These are phyloP conservation scores for Cryptoprocta ferox DNA, from an alignment of 2,797 vertebrate species.

Conservation along the genomic window DNA sequence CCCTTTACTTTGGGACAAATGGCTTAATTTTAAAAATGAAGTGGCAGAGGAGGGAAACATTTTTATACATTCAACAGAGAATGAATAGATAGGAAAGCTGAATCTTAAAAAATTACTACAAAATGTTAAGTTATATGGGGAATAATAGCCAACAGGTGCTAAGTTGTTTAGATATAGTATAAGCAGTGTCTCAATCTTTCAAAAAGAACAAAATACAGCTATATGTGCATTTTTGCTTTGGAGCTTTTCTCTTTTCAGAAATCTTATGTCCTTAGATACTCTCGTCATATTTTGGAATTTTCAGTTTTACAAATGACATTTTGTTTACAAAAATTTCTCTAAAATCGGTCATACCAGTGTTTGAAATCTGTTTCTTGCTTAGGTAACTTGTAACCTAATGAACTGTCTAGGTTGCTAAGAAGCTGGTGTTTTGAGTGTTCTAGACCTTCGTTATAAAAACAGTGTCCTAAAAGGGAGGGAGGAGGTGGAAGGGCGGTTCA, in stretches of 20 bases:
- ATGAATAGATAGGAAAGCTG: slow-evolving; percentile 61
- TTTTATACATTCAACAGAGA: slow-evolving; percentile 29
- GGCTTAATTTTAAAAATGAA: slow-evolving; percentile 61
- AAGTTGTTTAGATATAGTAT: slow-evolving; percentile 45
- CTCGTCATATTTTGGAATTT: slow-evolving; percentile 54
- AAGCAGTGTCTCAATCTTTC: slow-evolving; percentile 36
- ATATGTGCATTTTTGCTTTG: slow-evolving; percentile 14
- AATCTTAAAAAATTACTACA: slow-evolving; percentile 39
- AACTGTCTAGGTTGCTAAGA: slow-evolving; percentile 55
- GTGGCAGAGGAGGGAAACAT: background rate
- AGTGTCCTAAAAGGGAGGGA: slow-evolving; percentile 35
- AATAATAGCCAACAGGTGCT: slow-evolving; percentile 69
- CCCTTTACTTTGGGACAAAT: slow-evolving; percentile 70
- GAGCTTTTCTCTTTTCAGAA: slow-evolving; percentile 20
- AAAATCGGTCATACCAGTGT: slow-evolving; percentile 49
- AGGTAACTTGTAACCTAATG: slow-evolving; percentile 69
- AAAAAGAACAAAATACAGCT: slow-evolving; percentile 52
- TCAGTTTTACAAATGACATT: slow-evolving; percentile 57
- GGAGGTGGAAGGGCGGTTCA: background rate
- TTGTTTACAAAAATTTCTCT: slow-evolving; percentile 71
- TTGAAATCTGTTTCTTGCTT: slow-evolving; percentile 72
- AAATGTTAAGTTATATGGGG: slow-evolving; percentile 53
- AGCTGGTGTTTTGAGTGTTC: slow-evolving; percentile 68
- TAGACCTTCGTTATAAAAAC: slow-evolving; percentile 65
- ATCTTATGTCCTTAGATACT: slow-evolving; percentile 43